A percentile compares a stretch with the other conserved stretches of the same genome.
These are phyloP conservation scores for Thermophis baileyi DNA, from an alignment of 2,113 vertebrate genomes.

Conservation along the genomic window DNA sequence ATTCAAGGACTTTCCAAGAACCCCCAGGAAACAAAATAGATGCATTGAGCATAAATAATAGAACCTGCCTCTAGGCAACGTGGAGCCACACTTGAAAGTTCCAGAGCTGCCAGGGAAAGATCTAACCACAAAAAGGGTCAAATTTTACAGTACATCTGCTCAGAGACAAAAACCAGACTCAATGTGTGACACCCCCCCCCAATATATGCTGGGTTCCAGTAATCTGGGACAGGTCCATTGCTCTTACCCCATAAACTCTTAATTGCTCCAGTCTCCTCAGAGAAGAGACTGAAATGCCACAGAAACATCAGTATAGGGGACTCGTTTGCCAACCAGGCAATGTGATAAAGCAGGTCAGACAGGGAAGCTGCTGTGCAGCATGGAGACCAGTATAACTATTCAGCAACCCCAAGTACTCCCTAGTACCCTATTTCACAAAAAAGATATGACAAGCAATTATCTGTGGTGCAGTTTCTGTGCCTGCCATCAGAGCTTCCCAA, in stretches of 20 bases:
- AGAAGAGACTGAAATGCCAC: background rate
- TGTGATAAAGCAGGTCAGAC: background rate
- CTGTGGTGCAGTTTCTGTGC: background rate
- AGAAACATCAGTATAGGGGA: background rate
- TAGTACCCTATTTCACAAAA: background rate
- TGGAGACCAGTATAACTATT: background rate
- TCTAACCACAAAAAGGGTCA: background rate
- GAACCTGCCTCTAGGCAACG: background rate
- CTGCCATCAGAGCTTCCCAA: background rate
- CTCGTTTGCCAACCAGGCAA: background rate
- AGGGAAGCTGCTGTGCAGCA: background rate
- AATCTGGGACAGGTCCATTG: background rate
- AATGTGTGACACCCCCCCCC: background rate
- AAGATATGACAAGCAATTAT: background rate
- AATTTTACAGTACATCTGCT: background rate
- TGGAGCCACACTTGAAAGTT: background rate
- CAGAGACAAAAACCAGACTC: background rate
- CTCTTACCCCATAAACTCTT: background rate
- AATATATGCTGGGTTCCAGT: background rate
- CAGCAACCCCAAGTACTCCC: background rate
- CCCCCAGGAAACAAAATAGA: background rate
- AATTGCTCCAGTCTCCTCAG: background rate
- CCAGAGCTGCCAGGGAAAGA: background rate
- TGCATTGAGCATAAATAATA: background rate
- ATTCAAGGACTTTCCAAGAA: background rate